Conservation (phyloP, 1,140 invertebrate genomes). For the Paracyclopina nana region DNA sequence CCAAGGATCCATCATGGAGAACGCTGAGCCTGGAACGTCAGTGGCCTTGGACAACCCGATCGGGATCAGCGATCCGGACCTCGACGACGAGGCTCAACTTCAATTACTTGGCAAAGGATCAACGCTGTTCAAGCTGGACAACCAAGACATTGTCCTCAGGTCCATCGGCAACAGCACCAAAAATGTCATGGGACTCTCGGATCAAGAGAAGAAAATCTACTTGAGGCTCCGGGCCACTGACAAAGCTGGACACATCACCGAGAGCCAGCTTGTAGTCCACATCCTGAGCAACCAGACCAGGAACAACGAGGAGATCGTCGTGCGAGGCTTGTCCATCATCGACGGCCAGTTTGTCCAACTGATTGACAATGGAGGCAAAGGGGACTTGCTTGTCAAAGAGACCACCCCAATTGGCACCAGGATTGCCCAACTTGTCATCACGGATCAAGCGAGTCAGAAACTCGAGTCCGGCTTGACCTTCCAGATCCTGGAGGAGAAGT, state of each 20-base stretch:
- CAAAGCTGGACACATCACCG: not conserved
- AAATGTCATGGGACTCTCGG: too few relatives aligned
- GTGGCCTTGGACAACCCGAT: conserved; percentile 35
- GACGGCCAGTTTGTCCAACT: not conserved
- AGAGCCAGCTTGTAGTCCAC: conserved; percentile 4
- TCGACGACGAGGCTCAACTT: conserved; percentile 1
- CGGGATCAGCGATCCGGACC: not conserved
- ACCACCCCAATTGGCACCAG: not conserved
- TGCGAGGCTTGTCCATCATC: not conserved
- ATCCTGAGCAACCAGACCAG: not conserved
- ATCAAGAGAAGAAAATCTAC: not conserved
- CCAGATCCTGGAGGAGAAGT: not conserved
- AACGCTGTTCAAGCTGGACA: not conserved
- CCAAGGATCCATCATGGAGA: conserved; percentile 63
- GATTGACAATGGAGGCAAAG: not conserved
- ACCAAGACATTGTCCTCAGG: not conserved
- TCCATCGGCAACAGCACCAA: too few relatives aligned
- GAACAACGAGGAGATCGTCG: not conserved
- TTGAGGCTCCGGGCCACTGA: conserved; percentile 6
- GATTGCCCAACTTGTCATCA: conserved; percentile 1
- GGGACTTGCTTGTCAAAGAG: conserved; percentile 1
- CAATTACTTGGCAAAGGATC: conserved; percentile 1
- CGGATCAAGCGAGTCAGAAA: not conserved
- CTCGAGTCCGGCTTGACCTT: not conserved
- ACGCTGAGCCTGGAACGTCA: conserved; percentile 62